Evolutionary conservation across 1,140 invertebrate species (phyloP), one percentile per base, ranked within the genome.

Genomic region (Heliconius hermathena): DNA sequence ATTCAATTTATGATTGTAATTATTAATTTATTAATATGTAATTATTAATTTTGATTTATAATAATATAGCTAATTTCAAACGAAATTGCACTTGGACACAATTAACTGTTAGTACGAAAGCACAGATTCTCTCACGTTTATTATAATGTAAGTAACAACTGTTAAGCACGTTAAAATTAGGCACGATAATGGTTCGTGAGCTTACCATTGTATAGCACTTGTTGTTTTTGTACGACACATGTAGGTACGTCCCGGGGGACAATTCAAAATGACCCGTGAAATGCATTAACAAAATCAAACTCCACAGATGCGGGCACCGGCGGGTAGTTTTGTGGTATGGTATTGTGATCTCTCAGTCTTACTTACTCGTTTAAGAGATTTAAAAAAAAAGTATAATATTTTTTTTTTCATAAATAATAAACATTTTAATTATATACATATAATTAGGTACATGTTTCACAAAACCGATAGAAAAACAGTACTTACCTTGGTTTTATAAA

Each of bases 151-250:
- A 77, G 16, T 16, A 70, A 77, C 72, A n/a, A 70, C 36, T 73
- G 11, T 73, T 57, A 81, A 81, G 73, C 71, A 81, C 60, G 54
- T 77, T 85, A 74, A 79, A 76, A 82, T 85, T 84, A 82, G 82
- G 82, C 73, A 79, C 76, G 72, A 74, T 81, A 74, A 77, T 81
- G 46, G 60, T 76, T 79, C 79, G 76, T 60, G 79, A 73, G 78
- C 83, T 77, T 74, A 75, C 79, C 72, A 81, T 85, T 85, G 78
- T 84, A 78, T 46, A 74, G 85, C 77, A 82, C 73, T 85, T 80
- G 76, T 78, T 78, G 81, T 85, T 88, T 88, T 89, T 90, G 82
- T 88, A 80, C 72, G 77, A 83, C 91, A 91, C 87, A 87, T 92
- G 91, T 66, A 26, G 57, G 9, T 57, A 57, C n/a, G n/a, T 90